A percentile compares a stretch with the other conserved stretches of the same genome.
phyloP scores from a whole-genome alignment of 2,888 invertebrate genomes.

The Hypomecis atomaria region DNA sequence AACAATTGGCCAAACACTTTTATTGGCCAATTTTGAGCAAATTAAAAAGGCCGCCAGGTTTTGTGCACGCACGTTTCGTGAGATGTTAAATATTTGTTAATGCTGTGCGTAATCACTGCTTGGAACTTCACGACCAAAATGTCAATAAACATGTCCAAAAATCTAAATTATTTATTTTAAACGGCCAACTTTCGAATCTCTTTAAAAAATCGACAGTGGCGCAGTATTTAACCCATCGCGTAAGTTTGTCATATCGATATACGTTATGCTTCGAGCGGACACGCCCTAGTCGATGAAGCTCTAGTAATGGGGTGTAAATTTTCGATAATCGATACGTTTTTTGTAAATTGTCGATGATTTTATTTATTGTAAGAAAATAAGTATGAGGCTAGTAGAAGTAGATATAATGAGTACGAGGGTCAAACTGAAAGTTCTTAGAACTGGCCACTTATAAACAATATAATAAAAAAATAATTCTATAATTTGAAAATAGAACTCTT shows the following conservation, averaged over 20 bases:
- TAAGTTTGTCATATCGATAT: slow-evolving; percentile 38
- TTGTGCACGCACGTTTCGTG: slow-evolving; percentile 54
- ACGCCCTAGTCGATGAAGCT: slow-evolving; percentile 56
- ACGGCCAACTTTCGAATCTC: not conserved
- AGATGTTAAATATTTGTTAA: slow-evolving; percentile 78
- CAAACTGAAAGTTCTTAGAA: too few species aligned
- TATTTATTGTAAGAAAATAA: too few species aligned
- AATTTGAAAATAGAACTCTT: too few species aligned
- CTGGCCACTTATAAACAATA: too few species aligned
- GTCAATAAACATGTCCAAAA: not conserved
- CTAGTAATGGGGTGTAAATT: slow-evolving; percentile 22
- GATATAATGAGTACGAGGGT: too few species aligned
- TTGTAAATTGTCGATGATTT: too few species aligned
- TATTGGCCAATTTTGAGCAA: slow-evolving; percentile 40
- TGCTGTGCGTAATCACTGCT: slow-evolving; percentile 57
- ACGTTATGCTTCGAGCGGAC: slow-evolving; percentile 44
- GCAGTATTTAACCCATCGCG: not conserved
- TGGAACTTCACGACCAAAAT: slow-evolving; percentile 26
- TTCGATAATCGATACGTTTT: slow-evolving; percentile 14
- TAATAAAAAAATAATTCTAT: too few species aligned
- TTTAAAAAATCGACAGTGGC: not conserved
- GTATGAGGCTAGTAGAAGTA: too few species aligned
- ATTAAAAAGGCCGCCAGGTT: slow-evolving; percentile 43
- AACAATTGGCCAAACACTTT: slow-evolving; percentile 34
- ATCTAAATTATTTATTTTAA: not conserved